Base-by-base conservation (phyloP, 2,113 vertebrate genomes). In the Anguilla rostrata region DNA sequence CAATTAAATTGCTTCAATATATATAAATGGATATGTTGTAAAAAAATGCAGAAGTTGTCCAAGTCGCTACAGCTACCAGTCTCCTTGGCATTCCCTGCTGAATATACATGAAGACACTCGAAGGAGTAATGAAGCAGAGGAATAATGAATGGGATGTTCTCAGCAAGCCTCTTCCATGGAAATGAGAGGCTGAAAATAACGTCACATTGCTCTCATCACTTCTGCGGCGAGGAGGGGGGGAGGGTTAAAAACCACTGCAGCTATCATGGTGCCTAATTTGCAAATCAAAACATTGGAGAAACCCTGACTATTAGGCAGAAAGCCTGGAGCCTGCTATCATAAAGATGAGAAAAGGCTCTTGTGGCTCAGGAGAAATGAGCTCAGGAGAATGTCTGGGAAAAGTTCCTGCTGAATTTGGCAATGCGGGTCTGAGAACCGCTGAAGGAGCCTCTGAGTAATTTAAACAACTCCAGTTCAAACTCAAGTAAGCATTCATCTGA, bases 41-140 rank as follows among this genome's bases (percentile, higher is more conserved):
- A 34, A n/a, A 1, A 34, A 34, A 34, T 1, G 34, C 34, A 34
- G 34, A 34, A 34, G 34, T 34, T 34, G 34, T 34, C 34, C 34
- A 34, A 34, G 34, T 34, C 34, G 34, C 34, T 34, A 34, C 34
- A 34, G 34, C 34, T 75, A n/a, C 71, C n/a, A 34, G 26, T 12
- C 71, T 75, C 71, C n/a, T 75, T 9, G 9, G 11, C 71, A 75
- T 29, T 75, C 71, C 0, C 71, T 75, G 71, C 26, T 88, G 82
- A 86, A 83, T 78, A 86, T 81, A 81, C 81, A 88, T 84, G 87
- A 85, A 66, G 60, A 75, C 71, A 71, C 56, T 57, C 29, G 20
- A 63, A 40, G 83, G 85, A 86, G 85, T 81, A 83, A 88, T 56
- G 71, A 75, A 26, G 9, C 18, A 26, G 56, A n/a, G 57, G 8